phyloP scores from a whole-genome alignment of 2,888 invertebrate species.

The Leptodirus hochenwartii region DNA sequence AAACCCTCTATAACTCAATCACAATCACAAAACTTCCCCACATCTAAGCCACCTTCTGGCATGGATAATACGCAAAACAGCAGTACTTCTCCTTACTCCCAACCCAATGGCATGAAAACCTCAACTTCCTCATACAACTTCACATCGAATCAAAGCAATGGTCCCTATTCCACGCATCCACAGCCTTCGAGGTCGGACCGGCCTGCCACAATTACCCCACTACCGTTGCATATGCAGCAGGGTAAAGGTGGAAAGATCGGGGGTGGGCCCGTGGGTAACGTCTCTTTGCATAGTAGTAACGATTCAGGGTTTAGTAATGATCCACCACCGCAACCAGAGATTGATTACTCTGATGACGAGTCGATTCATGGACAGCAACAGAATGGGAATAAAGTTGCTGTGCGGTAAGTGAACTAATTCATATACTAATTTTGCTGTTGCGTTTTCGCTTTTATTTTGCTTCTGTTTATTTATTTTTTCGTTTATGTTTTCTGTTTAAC shows the following conservation, averaged over 20 bases:
- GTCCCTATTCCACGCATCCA: slow-evolving; percentile 26
- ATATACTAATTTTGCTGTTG: neutral
- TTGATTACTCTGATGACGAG: slow-evolving; percentile 83
- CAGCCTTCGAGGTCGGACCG: slow-evolving; percentile 22
- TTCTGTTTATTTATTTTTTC: slow-evolving; percentile 15
- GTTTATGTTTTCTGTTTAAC: slow-evolving; percentile 15
- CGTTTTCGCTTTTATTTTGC: slow-evolving; percentile 1
- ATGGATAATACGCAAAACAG: too few relatives aligned
- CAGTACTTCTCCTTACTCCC: too few relatives aligned
- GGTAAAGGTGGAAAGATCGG: slow-evolving; percentile 22
- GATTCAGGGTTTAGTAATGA: slow-evolving; percentile 87
- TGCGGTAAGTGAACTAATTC: slow-evolving; percentile 26
- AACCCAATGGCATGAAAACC: slow-evolving; percentile 18
- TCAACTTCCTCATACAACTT: slow-evolving; percentile 14
- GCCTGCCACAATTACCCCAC: slow-evolving; percentile 23
- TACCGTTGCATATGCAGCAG: slow-evolving; percentile 19
- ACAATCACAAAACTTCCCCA: slow-evolving; percentile 36
- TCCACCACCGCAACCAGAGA: slow-evolving; percentile 69
- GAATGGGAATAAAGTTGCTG: slow-evolving; percentile 37
- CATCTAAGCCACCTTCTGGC: too few relatives aligned
- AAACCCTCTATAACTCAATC: slow-evolving; percentile 34
- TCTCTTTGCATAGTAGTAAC: slow-evolving; percentile 76
- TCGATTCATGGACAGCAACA: slow-evolving; percentile 40
- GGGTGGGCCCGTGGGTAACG: slow-evolving; percentile 40
- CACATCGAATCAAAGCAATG: slow-evolving; percentile 15